Evolutionary conservation across 2,113 vertebrate genomes (phyloP), one percentile per base, ranked within the genome.

Genomic region (Gobio gobio): DNA sequence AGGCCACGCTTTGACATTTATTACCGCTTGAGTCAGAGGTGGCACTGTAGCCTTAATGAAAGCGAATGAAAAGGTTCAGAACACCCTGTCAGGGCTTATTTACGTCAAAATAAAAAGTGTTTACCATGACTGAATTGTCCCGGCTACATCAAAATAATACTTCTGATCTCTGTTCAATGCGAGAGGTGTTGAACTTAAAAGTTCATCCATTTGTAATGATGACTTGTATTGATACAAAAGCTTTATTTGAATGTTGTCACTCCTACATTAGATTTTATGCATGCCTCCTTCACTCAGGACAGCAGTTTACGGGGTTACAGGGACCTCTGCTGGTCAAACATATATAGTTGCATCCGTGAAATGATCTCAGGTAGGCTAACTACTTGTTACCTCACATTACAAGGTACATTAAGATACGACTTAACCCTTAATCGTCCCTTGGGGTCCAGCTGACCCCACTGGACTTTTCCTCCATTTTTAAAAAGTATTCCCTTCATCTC

Each of bases 251-350:
- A 36, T 40, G 64, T 22, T 20, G 18, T 66, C 6, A 66, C 54
- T 14, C 26, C 29, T 16, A 33, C 5, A 26, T 33, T 61, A 6
- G 24, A 2, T 26, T 3, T 7, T 33, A 10, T 10, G 66, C 18
- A 22, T 5, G 33, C 10, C 6, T 56, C 16, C 51, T 58, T 58
- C 51, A 78, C 36, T 61, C 5, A 24, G 33, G 3, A 24, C 10
- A 54, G 36, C 33, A 33, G 54, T 36, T 29, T 58, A 36, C 26
- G 40, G 29, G 20, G 63, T 26, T 45, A 56, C 61, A 77, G 72
- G 29, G 85, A 47, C 36, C 59, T 64, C 72, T 22, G 64, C 59
- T 83, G 85, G 85, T 36, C 13, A 83, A 18, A 73, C 63, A 45
- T 56, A 6, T 10, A 54, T 16, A 40, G 26, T 64, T 86, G 26